Percentiles rank a stretch among this genome's conserved stretches.
phyloP scores from a whole-genome alignment of 2,888 invertebrate species.

The Apocheima hispidaria region DNA sequence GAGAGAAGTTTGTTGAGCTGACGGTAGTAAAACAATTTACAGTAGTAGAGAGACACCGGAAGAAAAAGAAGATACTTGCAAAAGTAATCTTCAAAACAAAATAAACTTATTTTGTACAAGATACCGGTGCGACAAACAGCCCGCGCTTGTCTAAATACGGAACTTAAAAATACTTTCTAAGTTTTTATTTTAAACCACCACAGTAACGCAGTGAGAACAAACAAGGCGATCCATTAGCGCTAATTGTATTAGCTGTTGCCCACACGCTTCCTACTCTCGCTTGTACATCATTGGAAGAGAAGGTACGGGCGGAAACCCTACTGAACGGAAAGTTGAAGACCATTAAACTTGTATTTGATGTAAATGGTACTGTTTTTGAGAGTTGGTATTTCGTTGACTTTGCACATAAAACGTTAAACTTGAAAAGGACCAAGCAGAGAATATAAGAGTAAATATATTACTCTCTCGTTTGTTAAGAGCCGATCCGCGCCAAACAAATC shows the following conservation, averaged over 20 bases:
- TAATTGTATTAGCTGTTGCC: slow-evolving; percentile 64
- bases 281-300: slow-evolving; percentile 30
- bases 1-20: no score
- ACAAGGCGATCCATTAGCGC: slow-evolving; percentile 65
- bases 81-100: no score
- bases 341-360: neutral
- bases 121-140: neutral
- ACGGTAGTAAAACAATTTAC: no score
- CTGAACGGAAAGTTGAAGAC: neutral
- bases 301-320: slow-evolving; percentile 11
- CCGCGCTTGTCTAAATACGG: slow-evolving; percentile 15
- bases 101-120: neutral
- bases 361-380: no score
- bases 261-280: slow-evolving; percentile 39
- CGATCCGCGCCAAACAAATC: no score
- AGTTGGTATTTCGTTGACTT: no score
- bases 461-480: no score
- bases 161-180: slow-evolving; percentile 8
- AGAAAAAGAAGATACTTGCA: no score
- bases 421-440: no score
- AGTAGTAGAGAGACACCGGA: no score
- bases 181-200: slow-evolving; percentile 9
- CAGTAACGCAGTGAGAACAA: slow-evolving; percentile 37
- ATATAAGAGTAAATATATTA: no score
- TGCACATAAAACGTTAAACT: no score